Evolutionary conservation across 2,113 vertebrate species (phyloP).

Genomic region (Meles meles): DNA sequence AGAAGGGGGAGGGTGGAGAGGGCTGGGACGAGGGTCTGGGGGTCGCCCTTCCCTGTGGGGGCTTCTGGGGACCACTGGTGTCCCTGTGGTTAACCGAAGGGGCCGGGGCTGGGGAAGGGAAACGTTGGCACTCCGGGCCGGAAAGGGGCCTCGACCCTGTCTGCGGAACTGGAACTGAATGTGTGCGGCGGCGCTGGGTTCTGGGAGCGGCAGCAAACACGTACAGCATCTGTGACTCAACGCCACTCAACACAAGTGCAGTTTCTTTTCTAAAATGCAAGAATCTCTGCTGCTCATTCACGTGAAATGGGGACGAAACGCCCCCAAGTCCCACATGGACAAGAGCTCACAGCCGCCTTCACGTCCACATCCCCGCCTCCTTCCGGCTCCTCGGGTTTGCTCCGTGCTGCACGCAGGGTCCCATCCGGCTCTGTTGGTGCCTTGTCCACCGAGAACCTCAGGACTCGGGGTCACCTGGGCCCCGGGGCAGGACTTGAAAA

Average conservation of each 20-base stretch:
- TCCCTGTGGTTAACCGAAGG: neutral
- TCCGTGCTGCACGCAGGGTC: fast-evolving
- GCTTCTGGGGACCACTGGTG: neutral
- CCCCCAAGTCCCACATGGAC: neutral
- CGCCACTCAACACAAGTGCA: too few species aligned
- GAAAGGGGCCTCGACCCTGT: neutral
- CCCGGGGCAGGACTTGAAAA: too few species aligned
- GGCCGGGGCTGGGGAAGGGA: fast-evolving
- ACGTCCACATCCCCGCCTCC: neutral
- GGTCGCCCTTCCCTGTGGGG: neutral
- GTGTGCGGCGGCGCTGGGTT: too few species aligned
- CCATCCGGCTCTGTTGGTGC: fast-evolving
- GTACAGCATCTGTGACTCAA: neutral
- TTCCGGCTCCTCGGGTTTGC: too few species aligned
- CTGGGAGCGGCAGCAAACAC: fast-evolving
- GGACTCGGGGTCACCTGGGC: neutral
- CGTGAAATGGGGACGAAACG: neutral
- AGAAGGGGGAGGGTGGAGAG: neutral
- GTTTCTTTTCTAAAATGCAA: neutral
- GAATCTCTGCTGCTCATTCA: neutral
- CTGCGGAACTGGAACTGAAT: neutral
- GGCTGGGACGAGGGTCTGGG: neutral
- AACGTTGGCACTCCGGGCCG: neutral
- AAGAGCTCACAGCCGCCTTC: neutral
- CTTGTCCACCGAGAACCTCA: neutral